These are phyloP conservation scores for Crotalus tigris DNA, from an alignment of 2,113 vertebrate genomes.

Conservation along the genomic window DNA sequence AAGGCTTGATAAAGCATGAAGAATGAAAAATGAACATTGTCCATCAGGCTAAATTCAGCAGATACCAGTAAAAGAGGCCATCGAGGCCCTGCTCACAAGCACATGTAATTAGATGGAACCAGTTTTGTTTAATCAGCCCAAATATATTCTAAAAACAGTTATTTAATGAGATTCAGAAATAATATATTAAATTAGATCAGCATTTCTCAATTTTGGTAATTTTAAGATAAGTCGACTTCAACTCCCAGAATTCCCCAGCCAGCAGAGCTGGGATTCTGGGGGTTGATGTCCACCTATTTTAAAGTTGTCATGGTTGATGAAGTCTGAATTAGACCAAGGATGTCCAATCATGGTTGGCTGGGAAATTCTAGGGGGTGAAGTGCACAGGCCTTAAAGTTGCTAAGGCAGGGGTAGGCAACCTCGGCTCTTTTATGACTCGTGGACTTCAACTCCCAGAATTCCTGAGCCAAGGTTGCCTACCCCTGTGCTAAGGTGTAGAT, in stretches of 20 bases:
- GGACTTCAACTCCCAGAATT: too few relatives aligned
- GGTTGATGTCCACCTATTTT: not conserved
- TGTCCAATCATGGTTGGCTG: not conserved
- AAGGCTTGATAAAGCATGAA: not conserved
- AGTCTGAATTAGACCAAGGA: not conserved
- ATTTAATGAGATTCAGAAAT: not conserved
- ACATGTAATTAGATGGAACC: too few relatives aligned
- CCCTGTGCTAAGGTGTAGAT: not conserved
- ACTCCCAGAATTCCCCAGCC: not conserved
- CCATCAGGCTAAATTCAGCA: not conserved
- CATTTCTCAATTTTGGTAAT: not conserved
- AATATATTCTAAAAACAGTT: not conserved
- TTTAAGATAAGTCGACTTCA: not conserved
- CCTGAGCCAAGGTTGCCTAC: too few relatives aligned
- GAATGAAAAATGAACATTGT: not conserved
- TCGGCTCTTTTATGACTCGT: too few relatives aligned
- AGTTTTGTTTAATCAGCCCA: not conserved
- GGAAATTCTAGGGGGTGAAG: not conserved
- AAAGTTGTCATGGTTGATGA: not conserved
- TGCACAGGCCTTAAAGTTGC: not conserved
- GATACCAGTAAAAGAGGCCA: not conserved
- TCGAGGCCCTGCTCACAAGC: not conserved
- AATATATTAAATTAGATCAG: not conserved
- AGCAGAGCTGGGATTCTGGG: not conserved
- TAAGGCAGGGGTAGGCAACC: not conserved